These are phyloP conservation scores for Oreonectes daqikongensis DNA, from an alignment of 2,797 vertebrate species.

Conservation along the genomic window DNA sequence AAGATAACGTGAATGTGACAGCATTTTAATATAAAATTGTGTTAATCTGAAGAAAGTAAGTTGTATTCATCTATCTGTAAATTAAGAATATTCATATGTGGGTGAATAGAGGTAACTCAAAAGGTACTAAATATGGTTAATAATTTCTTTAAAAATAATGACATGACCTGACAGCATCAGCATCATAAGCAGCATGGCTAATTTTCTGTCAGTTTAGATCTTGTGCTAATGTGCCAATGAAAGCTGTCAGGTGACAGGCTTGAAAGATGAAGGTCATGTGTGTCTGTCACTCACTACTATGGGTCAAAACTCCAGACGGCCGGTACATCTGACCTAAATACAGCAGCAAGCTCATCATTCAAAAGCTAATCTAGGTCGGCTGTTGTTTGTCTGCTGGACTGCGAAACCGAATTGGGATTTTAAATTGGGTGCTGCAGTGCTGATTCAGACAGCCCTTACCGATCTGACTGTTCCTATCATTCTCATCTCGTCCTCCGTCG, in stretches of 20 bases:
- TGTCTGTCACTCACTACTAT: conserved; percentile 28
- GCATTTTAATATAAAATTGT: too few relatives aligned
- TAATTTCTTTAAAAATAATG: too few relatives aligned
- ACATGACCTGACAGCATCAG: background rate
- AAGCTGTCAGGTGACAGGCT: conserved; percentile 13
- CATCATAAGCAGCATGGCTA: background rate
- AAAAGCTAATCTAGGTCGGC: conserved; percentile 34
- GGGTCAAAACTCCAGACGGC: conserved; percentile 1
- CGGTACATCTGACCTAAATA: conserved; percentile 32
- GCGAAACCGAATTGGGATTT: background rate
- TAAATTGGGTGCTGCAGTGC: conserved; percentile 11
- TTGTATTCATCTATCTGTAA: too few relatives aligned
- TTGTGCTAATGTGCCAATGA: conserved; percentile 8
- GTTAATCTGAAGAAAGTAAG: too few relatives aligned
- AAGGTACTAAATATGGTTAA: too few relatives aligned
- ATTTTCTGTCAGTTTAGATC: background rate
- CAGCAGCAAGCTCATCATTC: conserved; percentile 18
- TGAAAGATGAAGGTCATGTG: conserved; percentile 17
- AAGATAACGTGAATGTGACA: too few relatives aligned
- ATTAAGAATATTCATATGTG: too few relatives aligned
- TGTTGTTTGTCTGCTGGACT: conserved; percentile 13
- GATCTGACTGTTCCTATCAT: conserved; percentile 88
- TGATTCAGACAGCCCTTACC: conserved; percentile 67
- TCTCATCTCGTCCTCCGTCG: conserved; percentile 84
- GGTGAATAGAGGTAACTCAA: too few relatives aligned